A percentile compares a stretch with the other conserved stretches of the same genome.
Evolutionary conservation across 2,888 invertebrate genomes (phyloP).

Genomic region (Argynnis bischoffii): DNA sequence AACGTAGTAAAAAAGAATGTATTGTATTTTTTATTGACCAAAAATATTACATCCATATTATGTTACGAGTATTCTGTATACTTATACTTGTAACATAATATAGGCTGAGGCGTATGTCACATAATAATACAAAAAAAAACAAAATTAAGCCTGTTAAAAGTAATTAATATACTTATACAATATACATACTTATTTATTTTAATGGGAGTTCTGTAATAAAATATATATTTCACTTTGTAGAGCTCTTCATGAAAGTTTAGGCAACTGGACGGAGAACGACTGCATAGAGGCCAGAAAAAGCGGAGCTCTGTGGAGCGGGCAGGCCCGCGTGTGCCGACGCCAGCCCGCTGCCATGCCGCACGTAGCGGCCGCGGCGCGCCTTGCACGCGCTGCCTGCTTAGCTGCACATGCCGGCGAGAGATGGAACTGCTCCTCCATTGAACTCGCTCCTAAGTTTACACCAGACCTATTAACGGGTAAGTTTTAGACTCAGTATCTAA

Average conservation of each 20-base stretch:
- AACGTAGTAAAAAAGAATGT: background rate
- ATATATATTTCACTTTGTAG: constrained; percentile 45
- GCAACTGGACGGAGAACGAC: constrained; percentile 76
- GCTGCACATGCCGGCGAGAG: constrained; percentile 86
- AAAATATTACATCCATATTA: too few species aligned
- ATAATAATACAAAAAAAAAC: too few species aligned
- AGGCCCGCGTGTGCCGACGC: constrained; percentile 85
- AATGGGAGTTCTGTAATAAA: background rate
- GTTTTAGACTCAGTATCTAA: constrained; percentile 24
- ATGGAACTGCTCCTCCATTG: constrained; percentile 92
- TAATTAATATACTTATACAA: too few species aligned
- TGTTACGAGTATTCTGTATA: too few species aligned
- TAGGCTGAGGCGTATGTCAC: too few species aligned
- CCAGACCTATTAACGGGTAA: constrained; percentile 90
- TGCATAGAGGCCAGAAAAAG: constrained; percentile 69
- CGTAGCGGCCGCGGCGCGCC: constrained; percentile 87
- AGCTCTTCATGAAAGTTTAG: constrained; percentile 70
- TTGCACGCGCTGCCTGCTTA: constrained; percentile 87
- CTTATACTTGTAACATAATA: too few species aligned
- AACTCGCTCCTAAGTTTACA: constrained; percentile 86
- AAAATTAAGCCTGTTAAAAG: too few species aligned
- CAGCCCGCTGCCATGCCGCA: constrained; percentile 88
- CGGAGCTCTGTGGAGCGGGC: constrained; percentile 83
- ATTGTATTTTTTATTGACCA: too few species aligned
- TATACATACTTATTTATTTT: too few species aligned